Evolutionary conservation across 1,140 invertebrate species (phyloP), one percentile per base, ranked within the genome.

Genomic region (Chironomus tepperi): DNA sequence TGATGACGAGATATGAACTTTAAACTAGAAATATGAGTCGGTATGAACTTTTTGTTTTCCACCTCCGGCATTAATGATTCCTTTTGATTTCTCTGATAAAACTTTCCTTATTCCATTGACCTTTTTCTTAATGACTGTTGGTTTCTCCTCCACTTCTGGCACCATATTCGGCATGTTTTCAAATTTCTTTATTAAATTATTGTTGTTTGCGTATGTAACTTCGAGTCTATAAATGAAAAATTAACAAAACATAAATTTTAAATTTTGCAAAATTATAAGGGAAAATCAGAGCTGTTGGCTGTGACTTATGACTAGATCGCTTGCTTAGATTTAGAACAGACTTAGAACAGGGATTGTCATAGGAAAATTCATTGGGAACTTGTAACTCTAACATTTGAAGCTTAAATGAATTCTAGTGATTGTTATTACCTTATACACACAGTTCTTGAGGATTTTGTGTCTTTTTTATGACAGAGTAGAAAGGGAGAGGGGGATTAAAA

Each of bases 161-260:
- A 9, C 18, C 65, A 70, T 70, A 16, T 70, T 70, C 15, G 65
- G 65, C 65, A 70, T 70, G 19, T 70, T 70, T 70, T 70, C 65
- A 70, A 70, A 19, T 70, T 70, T 70, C 65, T 70, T 70, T 18
- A 70, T 70, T 70, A 70, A 19, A 70, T 70, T 70, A 70, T 70
- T 70, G 65, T 70, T 70, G 65, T 70, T 70, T 21, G 65, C 65
- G 19, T 70, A 70, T 10, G 65, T 70, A 18, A 70, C 65, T 21
- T 70, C 65, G 16, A 70, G 19, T 70, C 65, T 70, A 70, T 19
- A 70, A 70, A 8, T 70, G 16, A 57, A 34, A 34, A 34, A 34
- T 34, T 34, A 2, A 57, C 47, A 57, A 57, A 15, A 15, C 12
- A 57, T n/a, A 57, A 57, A 47, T 47, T 57, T 57, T 57, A n/a